These are phyloP conservation scores for Pachydiplax longipennis DNA, from an alignment of 2,888 invertebrate species.

Conservation along the genomic window DNA sequence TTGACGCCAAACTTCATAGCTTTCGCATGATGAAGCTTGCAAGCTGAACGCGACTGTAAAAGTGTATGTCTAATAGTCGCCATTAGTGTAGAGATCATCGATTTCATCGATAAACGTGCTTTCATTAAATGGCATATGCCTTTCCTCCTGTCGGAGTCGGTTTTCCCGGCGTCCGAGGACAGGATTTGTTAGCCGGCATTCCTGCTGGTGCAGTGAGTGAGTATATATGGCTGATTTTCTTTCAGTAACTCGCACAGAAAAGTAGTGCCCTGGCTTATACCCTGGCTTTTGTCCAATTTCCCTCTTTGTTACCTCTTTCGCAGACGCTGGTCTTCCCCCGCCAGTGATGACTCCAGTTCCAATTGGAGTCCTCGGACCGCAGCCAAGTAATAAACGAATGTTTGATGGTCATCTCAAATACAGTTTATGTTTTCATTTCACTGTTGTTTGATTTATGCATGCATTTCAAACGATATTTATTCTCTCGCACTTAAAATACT, in stretches of 20 bases:
- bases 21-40: neutral
- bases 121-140: slow-evolving; percentile 34
- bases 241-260: neutral
- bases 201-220: slow-evolving; percentile 29
- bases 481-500: too few species aligned
- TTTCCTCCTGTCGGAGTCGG: slow-evolving; percentile 40
- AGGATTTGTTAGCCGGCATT: slow-evolving; percentile 30
- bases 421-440: neutral
- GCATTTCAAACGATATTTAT: too few species aligned
- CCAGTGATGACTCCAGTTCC: slow-evolving; percentile 44
- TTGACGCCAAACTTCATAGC: neutral
- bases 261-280: slow-evolving; percentile 36
- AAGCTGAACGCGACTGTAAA: neutral
- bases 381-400: slow-evolving; percentile 30
- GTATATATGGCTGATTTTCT: neutral
- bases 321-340: slow-evolving; percentile 44
- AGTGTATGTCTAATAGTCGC: slow-evolving; percentile 6
- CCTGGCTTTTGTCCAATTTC: slow-evolving; percentile 42
- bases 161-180: slow-evolving; percentile 41
- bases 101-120: slow-evolving; percentile 30
- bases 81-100: slow-evolving; percentile 16
- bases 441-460: neutral
- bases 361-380: slow-evolving; percentile 42
- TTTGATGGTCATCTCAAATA: neutral
- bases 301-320: slow-evolving; percentile 40